Evolutionary conservation across 1,140 invertebrate species (phyloP).

Genomic region (Neodiprion fabricii): DNA sequence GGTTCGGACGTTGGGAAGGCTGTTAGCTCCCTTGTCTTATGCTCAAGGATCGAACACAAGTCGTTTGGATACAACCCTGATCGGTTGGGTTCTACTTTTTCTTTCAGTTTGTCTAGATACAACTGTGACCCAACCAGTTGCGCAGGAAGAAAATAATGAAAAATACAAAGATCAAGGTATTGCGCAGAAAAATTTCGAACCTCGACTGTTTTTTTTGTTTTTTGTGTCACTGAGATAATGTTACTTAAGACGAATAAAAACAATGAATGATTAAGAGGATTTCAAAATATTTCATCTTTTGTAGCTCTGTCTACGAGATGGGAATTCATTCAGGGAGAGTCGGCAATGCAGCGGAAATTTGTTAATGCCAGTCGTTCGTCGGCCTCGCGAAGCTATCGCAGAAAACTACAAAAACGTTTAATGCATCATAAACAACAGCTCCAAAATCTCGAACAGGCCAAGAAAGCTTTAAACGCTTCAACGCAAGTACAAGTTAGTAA

Average conservation of each 20-base stretch:
- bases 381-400: conserved; percentile 65
- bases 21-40: conserved; percentile 63
- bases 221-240: not conserved
- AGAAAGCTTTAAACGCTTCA: conserved; percentile 66
- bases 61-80: conserved; percentile 62
- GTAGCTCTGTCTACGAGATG: conserved; percentile 67
- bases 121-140: conserved; percentile 39
- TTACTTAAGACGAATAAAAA: too few relatives aligned
- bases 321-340: conserved; percentile 83
- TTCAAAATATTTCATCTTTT: conserved; percentile 16
- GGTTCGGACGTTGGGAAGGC: conserved; percentile 65
- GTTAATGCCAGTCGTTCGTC: conserved; percentile 54
- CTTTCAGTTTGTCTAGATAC: conserved; percentile 78
- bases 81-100: conserved; percentile 83
- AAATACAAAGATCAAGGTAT: conserved; percentile 58
- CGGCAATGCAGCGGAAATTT: conserved; percentile 67
- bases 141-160: conserved; percentile 50
- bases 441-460: conserved; percentile 71
- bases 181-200: not conserved
- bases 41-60: conserved; percentile 47
- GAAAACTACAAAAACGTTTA: conserved; percentile 75
- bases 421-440: conserved; percentile 75
- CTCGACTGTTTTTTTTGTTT: not conserved
- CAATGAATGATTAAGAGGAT: not conserved
- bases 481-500: conserved; percentile 62